phyloP scores from a whole-genome alignment of 2,888 invertebrate genomes.

The Xestia sexstrigata region DNA sequence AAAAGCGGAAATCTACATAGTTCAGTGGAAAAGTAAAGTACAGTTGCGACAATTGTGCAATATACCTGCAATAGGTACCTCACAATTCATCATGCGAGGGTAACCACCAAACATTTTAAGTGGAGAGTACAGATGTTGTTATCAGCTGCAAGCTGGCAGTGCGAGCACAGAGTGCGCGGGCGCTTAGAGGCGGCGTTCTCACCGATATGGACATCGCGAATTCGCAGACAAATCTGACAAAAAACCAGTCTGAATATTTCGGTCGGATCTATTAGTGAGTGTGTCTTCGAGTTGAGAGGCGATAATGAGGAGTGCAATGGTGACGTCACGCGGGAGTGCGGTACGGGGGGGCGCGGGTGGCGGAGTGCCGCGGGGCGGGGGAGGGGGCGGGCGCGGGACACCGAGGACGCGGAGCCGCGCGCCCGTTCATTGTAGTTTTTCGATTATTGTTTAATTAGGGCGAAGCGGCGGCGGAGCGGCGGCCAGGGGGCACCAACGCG shows the following conservation, averaged over 20 bases:
- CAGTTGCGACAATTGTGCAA: slow-evolving; percentile 27
- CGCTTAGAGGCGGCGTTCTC: slow-evolving; percentile 72
- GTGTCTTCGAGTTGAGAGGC: slow-evolving; percentile 86
- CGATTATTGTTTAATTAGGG: slow-evolving; percentile 91
- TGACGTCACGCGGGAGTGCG: slow-evolving; percentile 83
- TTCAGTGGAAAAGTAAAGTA: slow-evolving; percentile 31
- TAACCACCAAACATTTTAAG: slow-evolving; percentile 45
- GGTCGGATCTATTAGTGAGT: slow-evolving; percentile 81
- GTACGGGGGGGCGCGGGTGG: slow-evolving; percentile 55
- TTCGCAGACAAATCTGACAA: slow-evolving; percentile 75
- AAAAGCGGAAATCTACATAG: slow-evolving; percentile 13
- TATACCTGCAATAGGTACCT: slow-evolving; percentile 9
- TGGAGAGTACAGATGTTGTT: slow-evolving; percentile 46
- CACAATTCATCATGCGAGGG: slow-evolving; percentile 22
- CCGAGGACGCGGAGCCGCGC: slow-evolving; percentile 87
- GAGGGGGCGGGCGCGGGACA: slow-evolving; percentile 77
- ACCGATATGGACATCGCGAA: slow-evolving; percentile 71
- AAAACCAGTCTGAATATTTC: slow-evolving; percentile 79
- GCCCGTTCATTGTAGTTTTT: slow-evolving; percentile 91
- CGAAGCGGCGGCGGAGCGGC: slow-evolving; percentile 90
- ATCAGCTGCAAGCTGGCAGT: slow-evolving; percentile 57
- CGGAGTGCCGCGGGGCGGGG: slow-evolving; percentile 59
- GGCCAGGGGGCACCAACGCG: slow-evolving; percentile 81
- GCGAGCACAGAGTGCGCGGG: slow-evolving; percentile 70
- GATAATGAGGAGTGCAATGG: slow-evolving; percentile 89